Base-by-base conservation (phyloP, 2,797 vertebrate species). In the Coregonus suidteri region DNA sequence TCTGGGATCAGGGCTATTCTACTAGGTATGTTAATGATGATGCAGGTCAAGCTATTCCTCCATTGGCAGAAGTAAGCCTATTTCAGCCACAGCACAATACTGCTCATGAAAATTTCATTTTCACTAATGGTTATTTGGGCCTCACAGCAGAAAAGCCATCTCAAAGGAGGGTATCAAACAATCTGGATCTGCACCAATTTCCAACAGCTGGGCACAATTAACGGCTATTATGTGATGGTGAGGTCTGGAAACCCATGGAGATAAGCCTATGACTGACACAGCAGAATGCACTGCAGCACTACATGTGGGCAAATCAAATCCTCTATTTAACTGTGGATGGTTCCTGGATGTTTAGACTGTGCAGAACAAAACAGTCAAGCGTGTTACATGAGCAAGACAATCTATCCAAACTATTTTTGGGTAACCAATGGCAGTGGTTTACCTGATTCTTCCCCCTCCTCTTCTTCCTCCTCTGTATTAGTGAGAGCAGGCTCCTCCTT, bases 361-460 rank as follows among this genome's bases (percentile, higher is more conserved):
- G 25, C n/a, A 9, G n/a, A 64, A 64, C 20, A 25, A 64, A 64
- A 25, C 59, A 25, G 7, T 64, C 59, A 64, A 30, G 25, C 56
- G 20, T 20, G n/a, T 62, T 62, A 47, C 41, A 47, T 13, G 41
- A 47, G 9, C 9, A 47, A 47, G 41, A 47, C 41, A 47, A 47
- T 47, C 41, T 13, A 2, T 2, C 41, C 41, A 47, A 47, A 47
- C 7, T 47, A 9, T 9, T 47, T 47, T 47, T 47, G 41, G 25
- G 13, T 15, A 14, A 31, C 11, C 31, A 31, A 34, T 34, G 65
- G 25, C 30, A 47, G 54, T 16, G 15, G 71, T 41, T 69, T 86
- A 94, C 92, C 93, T 81, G 92, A 88, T 80, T 91, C 90, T 79
- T 91, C 87, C 76, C 78, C 83, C 67, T 91, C 77, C 16, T 92